phyloP scores from a whole-genome alignment of 2,113 vertebrate species.

The Neopipo cinnamomea region DNA sequence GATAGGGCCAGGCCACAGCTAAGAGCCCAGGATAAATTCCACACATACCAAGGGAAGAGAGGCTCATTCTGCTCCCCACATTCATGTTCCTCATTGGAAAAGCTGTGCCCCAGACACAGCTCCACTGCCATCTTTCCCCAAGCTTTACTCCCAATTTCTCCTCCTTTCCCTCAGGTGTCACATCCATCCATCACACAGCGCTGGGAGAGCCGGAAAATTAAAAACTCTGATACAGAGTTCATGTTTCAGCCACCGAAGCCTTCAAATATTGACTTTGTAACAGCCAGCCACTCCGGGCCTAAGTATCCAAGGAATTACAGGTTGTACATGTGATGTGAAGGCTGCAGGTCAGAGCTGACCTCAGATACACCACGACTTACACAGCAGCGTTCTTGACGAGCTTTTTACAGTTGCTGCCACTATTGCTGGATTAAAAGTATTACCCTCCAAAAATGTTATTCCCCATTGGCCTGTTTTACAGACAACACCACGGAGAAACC shows the following conservation, averaged over 20 bases:
- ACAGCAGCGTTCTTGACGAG: accelerated
- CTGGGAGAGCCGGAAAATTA: neutral
- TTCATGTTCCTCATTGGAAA: accelerated
- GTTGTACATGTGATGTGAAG: neutral
- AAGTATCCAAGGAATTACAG: neutral
- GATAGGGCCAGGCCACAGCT: neutral
- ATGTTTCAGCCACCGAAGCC: slow-evolving; percentile 3
- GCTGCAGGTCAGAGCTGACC: neutral
- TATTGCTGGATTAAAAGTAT: neutral
- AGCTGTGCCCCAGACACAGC: neutral
- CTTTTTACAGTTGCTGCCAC: neutral
- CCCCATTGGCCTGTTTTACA: accelerated
- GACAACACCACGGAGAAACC: too few relatives aligned
- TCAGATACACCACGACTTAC: neutral
- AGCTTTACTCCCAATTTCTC: neutral
- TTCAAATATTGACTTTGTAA: neutral
- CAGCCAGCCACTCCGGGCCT: neutral
- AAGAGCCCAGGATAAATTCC: neutral
- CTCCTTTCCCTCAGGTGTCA: neutral
- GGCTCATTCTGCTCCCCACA: neutral
- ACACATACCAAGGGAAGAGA: neutral
- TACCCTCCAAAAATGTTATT: neutral
- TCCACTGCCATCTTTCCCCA: neutral
- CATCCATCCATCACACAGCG: neutral
- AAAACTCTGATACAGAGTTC: neutral